Conservation (phyloP, 2,888 invertebrate species). For the Hydriomena furcata region DNA sequence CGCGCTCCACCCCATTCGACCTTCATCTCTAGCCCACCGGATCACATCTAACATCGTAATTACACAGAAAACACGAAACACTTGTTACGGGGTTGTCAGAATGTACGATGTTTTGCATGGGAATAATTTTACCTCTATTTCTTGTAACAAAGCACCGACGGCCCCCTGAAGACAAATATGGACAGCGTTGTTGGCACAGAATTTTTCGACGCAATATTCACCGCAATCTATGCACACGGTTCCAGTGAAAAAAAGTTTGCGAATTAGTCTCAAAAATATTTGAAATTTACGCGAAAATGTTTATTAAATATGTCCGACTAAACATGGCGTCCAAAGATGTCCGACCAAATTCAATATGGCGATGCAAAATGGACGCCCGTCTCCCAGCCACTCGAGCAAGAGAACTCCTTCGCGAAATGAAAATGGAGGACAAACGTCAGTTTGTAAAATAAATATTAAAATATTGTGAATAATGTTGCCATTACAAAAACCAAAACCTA, state of each 20-base stretch:
- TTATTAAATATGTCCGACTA: slow-evolving; percentile 90
- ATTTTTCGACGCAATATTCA: slow-evolving; percentile 68
- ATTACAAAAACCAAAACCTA: too few species aligned
- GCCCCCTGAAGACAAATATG: slow-evolving; percentile 75
- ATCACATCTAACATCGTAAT: slow-evolving; percentile 53
- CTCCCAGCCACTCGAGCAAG: slow-evolving; percentile 50
- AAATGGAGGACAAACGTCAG: slow-evolving; percentile 52
- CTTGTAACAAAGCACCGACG: slow-evolving; percentile 79
- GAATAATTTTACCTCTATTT: slow-evolving; percentile 81
- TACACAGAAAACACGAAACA: slow-evolving; percentile 75
- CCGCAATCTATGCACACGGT: slow-evolving; percentile 63
- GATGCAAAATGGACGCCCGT: slow-evolving; percentile 82
- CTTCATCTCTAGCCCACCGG: slow-evolving; percentile 58
- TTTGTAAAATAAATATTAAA: slow-evolving; percentile 31
- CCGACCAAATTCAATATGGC: slow-evolving; percentile 85
- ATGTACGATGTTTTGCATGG: slow-evolving; percentile 72
- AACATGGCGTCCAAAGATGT: slow-evolving; percentile 89
- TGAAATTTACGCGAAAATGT: slow-evolving; percentile 86
- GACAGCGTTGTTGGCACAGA: slow-evolving; percentile 73
- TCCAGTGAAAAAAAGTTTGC: slow-evolving; percentile 79
- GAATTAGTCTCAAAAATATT: slow-evolving; percentile 80
- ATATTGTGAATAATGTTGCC: too few species aligned
- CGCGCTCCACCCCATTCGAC: slow-evolving; percentile 59
- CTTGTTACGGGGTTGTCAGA: slow-evolving; percentile 80
- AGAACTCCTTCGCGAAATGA: slow-evolving; percentile 52